These are phyloP conservation scores for Plagiodera versicolora DNA, from an alignment of 2,888 invertebrate genomes.

Conservation along the genomic window DNA sequence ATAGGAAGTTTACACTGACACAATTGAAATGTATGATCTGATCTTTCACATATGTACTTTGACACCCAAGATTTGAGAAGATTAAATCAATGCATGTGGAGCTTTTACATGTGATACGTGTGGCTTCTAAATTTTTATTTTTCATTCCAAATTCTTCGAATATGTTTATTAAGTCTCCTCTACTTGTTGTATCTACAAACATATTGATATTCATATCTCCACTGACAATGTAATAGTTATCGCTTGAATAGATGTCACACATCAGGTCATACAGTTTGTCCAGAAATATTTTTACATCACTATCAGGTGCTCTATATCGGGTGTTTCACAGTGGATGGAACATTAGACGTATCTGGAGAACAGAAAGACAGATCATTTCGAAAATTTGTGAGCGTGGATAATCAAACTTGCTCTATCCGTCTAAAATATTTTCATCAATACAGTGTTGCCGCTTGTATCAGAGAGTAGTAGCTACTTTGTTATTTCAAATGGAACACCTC, in stretches of 20 bases:
- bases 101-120: conserved; percentile 5
- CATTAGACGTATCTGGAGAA: too few relatives aligned
- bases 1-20: conserved; percentile 6
- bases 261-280: conserved; percentile 1
- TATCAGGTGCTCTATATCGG: conserved; percentile 11
- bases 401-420: too few relatives aligned
- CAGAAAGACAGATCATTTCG: too few relatives aligned
- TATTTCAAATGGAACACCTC: too few relatives aligned
- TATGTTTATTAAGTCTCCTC: not conserved
- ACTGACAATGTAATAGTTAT: conserved; percentile 6
- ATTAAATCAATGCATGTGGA: conserved; percentile 6
- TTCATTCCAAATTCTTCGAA: conserved; percentile 5
- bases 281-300: conserved; percentile 6
- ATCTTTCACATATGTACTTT: conserved; percentile 9
- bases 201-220: conserved; percentile 2
- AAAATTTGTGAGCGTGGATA: too few relatives aligned
- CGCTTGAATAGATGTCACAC: conserved; percentile 3
- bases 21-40: conserved; percentile 11
- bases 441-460: too few relatives aligned
- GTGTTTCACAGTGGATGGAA: too few relatives aligned
- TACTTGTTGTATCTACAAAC: conserved; percentile 4
- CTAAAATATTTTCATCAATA: too few relatives aligned
- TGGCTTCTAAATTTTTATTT: not conserved
- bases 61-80: conserved; percentile 6
- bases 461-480: too few relatives aligned